phyloP scores from a whole-genome alignment of 2,888 invertebrate species.

The Hirudinaria manillensis region DNA sequence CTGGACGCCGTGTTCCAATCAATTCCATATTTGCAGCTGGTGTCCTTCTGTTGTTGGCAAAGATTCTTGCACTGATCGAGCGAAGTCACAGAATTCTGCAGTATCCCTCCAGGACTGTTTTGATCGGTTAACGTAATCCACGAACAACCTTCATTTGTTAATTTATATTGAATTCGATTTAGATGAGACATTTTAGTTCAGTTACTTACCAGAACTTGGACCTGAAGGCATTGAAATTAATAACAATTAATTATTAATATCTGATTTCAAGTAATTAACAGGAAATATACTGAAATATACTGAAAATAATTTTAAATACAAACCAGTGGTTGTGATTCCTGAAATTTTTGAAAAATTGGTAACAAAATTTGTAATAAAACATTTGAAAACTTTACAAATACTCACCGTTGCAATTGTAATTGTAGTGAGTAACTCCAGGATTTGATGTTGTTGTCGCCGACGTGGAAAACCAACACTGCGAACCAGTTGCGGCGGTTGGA shows the following conservation, averaged over 20 bases:
- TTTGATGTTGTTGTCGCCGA: background rate
- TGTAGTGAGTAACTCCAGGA: slow-evolving; percentile 18
- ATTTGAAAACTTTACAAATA: background rate
- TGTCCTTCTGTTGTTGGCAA: background rate
- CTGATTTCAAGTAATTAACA: no score
- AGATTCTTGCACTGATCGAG: slow-evolving; percentile 9
- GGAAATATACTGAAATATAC: no score
- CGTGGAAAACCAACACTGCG: slow-evolving; percentile 16
- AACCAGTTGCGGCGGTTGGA: background rate
- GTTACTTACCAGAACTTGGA: no score
- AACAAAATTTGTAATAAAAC: background rate
- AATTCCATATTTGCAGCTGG: background rate
- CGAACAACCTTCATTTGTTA: background rate
- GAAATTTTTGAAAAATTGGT: background rate
- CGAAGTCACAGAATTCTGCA: background rate
- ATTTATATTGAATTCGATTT: background rate
- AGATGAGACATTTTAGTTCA: background rate
- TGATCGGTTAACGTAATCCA: slow-evolving; percentile 4
- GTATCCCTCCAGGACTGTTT: slow-evolving; percentile 12
- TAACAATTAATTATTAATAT: no score
- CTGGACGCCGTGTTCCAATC: background rate
- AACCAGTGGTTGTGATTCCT: background rate
- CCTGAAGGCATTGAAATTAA: no score
- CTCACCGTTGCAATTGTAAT: background rate
- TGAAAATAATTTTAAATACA: no score